phyloP scores from a whole-genome alignment of 2,888 invertebrate species.

The Hemicrepidius hirtus region DNA sequence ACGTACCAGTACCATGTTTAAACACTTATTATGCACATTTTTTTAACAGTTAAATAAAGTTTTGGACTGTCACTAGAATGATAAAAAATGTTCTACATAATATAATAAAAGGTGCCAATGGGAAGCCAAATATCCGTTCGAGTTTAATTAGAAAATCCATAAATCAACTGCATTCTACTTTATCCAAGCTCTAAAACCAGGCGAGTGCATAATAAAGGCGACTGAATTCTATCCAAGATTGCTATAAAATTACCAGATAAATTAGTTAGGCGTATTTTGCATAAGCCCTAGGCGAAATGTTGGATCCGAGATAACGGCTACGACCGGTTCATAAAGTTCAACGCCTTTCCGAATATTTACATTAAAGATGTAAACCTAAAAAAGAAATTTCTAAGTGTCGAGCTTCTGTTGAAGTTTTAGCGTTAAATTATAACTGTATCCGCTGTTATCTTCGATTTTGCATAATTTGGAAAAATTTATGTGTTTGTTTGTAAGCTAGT shows the following conservation, averaged over 20 bases:
- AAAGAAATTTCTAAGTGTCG: not conserved
- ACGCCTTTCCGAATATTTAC: slow-evolving; percentile 36
- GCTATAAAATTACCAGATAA: slow-evolving; percentile 1
- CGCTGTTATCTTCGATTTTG: not conserved
- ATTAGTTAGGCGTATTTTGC: slow-evolving; percentile 22
- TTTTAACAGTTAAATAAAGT: no score
- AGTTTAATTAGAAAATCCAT: not conserved
- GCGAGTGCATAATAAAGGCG: not conserved
- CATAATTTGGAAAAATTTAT: slow-evolving; percentile 2
- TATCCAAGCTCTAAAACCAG: not conserved
- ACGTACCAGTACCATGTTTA: no score
- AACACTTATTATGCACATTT: no score
- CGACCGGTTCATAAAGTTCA: slow-evolving; percentile 42
- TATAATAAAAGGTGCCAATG: no score
- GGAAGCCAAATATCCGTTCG: no score
- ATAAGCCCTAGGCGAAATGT: slow-evolving; percentile 26
- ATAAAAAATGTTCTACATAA: no score
- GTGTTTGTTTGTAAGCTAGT: slow-evolving; percentile 16
- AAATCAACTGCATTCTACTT: slow-evolving; percentile 5
- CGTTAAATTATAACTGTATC: slow-evolving; percentile 18
- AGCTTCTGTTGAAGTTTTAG: not conserved
- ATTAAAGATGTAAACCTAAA: slow-evolving; percentile 26
- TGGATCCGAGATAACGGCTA: slow-evolving; percentile 31
- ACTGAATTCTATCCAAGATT: not conserved
- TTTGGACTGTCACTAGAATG: no score